Conservation (phyloP, 1,140 invertebrate species). For the Hycleus cichorii region DNA sequence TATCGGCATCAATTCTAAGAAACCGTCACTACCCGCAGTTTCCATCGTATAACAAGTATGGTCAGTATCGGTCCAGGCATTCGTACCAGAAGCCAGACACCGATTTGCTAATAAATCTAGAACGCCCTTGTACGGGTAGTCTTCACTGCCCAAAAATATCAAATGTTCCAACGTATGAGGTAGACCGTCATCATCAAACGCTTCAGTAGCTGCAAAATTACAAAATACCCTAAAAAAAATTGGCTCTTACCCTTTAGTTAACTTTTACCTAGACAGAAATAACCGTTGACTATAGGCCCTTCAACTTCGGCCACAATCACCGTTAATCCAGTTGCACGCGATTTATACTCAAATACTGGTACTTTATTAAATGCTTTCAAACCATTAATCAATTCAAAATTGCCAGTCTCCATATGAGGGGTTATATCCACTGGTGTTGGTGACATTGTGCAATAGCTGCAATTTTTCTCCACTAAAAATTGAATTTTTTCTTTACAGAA, state of each 20-base stretch:
- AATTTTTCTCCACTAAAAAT: no score
- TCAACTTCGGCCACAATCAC: slow-evolving; percentile 77
- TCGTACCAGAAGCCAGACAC: slow-evolving; percentile 83
- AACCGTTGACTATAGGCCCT: slow-evolving; percentile 79
- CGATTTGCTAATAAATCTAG: slow-evolving; percentile 82
- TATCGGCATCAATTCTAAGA: slow-evolving; percentile 80
- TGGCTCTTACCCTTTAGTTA: background rate
- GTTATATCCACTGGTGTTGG: slow-evolving; percentile 49
- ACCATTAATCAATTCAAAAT: slow-evolving; percentile 56
- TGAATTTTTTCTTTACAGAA: no score
- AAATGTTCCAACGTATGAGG: slow-evolving; percentile 91
- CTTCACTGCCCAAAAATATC: slow-evolving; percentile 83
- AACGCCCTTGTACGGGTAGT: slow-evolving; percentile 85
- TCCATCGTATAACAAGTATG: slow-evolving; percentile 85
- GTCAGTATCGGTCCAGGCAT: slow-evolving; percentile 78
- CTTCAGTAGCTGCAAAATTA: slow-evolving; percentile 69
- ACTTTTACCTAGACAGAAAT: slow-evolving; percentile 71
- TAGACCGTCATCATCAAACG: slow-evolving; percentile 83
- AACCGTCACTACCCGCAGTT: slow-evolving; percentile 80
- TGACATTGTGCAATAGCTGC: slow-evolving; percentile 38
- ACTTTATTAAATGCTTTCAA: slow-evolving; percentile 61
- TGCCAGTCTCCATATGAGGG: slow-evolving; percentile 39
- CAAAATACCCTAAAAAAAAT: background rate
- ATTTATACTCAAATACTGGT: slow-evolving; percentile 76
- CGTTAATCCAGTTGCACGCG: slow-evolving; percentile 67